Evolutionary conservation across 2,797 vertebrate species (phyloP).

Genomic region (Pteronotus mesoamericanus): DNA sequence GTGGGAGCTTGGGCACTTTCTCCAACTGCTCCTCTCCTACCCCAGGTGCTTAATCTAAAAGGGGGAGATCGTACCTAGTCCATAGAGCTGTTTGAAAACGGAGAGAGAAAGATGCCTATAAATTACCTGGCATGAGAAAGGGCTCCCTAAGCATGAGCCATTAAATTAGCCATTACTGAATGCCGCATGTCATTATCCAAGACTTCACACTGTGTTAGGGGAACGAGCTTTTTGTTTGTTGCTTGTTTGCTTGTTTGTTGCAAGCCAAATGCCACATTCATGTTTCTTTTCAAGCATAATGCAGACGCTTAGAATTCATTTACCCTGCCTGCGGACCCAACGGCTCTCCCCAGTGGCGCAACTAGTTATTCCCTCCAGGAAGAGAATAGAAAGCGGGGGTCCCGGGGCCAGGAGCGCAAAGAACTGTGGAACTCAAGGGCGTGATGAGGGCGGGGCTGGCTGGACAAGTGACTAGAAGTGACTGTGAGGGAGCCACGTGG

Average conservation of each 20-base stretch:
- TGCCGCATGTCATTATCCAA: background rate
- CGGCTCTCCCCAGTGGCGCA: background rate
- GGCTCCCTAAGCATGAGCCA: background rate
- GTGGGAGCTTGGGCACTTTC: fast-evolving
- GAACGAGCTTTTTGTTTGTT: background rate
- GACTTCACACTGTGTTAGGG: background rate
- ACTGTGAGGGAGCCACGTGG: background rate
- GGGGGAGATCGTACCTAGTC: background rate
- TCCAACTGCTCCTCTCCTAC: background rate
- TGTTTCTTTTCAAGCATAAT: background rate
- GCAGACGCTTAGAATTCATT: background rate
- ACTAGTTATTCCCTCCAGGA: background rate
- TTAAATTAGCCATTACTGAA: background rate
- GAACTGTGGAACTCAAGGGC: background rate
- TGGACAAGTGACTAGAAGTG: fast-evolving
- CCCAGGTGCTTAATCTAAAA: background rate
- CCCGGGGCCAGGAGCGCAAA: fast-evolving
- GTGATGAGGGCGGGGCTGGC: fast-evolving
- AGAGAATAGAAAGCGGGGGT: background rate
- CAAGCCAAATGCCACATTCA: background rate
- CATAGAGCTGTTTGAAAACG: background rate
- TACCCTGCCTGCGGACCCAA: background rate
- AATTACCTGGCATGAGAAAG: background rate
- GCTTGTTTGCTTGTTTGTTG: background rate
- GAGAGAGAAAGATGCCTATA: background rate